Base-by-base conservation (phyloP, 1,140 invertebrate genomes). In the Dinothrombium tinctorium region DNA sequence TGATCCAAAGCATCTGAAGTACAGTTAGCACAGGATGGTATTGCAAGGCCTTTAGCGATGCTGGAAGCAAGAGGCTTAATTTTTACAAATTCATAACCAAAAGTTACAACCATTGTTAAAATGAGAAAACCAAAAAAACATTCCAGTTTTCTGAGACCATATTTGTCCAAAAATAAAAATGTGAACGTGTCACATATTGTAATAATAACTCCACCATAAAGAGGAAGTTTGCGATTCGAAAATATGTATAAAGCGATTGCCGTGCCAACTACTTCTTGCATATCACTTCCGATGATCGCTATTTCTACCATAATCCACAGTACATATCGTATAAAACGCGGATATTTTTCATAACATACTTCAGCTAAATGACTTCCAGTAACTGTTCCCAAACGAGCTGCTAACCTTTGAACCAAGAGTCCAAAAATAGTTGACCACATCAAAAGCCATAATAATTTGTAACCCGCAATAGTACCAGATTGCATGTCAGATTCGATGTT, bases 231-330 rank as follows among this genome's bases (percentile, higher is more conserved):
- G 2, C 45, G 9, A 60, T 80, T 75, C 14, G 80, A 79, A 28
- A 90, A 59, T n/a, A 90, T 59, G 58, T 79, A 83, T 47, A 90
- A 66, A 20, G 84, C 80, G 52, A 86, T 84, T 11, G 83, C 74
- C 22, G 82, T 86, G 41, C 82, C 82, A 50, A 87, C 84, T 28
- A 83, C 77, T 64, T 82, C 81, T 57, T 86, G 82, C 79, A 89
- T 87, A 57, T 87, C 82, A 19, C 77, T 82, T 15, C 81, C 80
- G 53, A 90, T 86, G 47, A 90, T 87, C 8, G 84, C 83, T 47
- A 90, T 76, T 61, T 90, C 84, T 25, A 84, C 72, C 83, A 90
- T 89, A 33, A 89, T 68, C 83, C 83, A 90, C 12, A 89, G 59
- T 47, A 83, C 61, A 35, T 83, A 50, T 45, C 82, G 63, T 1